phyloP scores from a whole-genome alignment of 2,888 invertebrate species.

The Drosophila atripex region DNA sequence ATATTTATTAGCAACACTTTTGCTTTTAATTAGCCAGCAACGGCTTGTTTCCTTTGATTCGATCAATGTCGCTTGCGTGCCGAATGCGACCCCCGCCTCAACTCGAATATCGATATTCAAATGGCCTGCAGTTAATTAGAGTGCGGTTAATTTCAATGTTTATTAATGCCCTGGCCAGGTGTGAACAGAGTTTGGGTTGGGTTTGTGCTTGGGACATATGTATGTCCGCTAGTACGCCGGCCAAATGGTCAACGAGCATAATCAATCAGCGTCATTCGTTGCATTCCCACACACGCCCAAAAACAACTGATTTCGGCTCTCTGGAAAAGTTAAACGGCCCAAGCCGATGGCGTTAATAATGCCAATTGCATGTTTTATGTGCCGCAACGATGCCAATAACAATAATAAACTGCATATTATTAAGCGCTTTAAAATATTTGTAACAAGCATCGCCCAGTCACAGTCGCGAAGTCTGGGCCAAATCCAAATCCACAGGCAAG shows the following conservation, averaged over 20 bases:
- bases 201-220: constrained; percentile 4
- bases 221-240: constrained; percentile 18
- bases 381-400: constrained; percentile 49
- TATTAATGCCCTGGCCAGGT: constrained; percentile 70
- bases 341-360: constrained; percentile 75
- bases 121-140: constrained; percentile 67
- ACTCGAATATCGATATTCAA: constrained; percentile 14
- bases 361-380: constrained; percentile 67
- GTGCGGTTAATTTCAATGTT: constrained; percentile 72
- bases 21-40: constrained; percentile 67
- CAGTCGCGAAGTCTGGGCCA: constrained; percentile 34
- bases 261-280: constrained; percentile 71
- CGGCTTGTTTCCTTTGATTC: constrained; percentile 41
- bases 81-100: constrained; percentile 27
- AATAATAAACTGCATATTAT: constrained; percentile 77
- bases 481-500: constrained; percentile 41
- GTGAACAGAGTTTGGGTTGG: constrained; percentile 57
- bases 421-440: constrained; percentile 72
- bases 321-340: constrained; percentile 32
- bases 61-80: constrained; percentile 52
- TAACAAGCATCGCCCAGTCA: constrained; percentile 49
- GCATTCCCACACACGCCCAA: constrained; percentile 70
- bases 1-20: constrained; percentile 63
- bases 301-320: constrained; percentile 24
- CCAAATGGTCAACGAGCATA: constrained; percentile 34